phyloP scores from a whole-genome alignment of 2,797 vertebrate species.

The Bucorvus abyssinicus region DNA sequence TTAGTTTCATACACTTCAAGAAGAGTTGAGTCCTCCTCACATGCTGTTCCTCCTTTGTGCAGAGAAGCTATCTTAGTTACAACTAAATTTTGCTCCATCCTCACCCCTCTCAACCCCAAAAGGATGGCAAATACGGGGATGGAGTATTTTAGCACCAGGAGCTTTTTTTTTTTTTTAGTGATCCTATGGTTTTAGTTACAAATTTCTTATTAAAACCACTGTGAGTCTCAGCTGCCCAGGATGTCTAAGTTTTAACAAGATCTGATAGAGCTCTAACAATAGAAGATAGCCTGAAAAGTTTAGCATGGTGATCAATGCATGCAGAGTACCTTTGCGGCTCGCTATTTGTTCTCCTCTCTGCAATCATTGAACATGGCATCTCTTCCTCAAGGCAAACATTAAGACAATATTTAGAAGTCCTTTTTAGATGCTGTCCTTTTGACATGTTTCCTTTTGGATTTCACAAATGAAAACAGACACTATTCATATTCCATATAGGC shows the following conservation, averaged over 20 bases:
- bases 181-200: background rate
- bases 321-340: background rate
- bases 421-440: background rate
- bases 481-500: background rate
- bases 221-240: background rate
- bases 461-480: background rate
- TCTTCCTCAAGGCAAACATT: background rate
- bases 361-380: background rate
- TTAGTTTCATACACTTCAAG: background rate
- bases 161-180: rapidly evolving
- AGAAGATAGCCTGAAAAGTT: background rate
- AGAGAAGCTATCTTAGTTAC: background rate
- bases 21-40: background rate
- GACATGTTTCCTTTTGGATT: background rate
- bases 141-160: background rate
- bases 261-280: background rate
- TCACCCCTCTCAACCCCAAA: background rate
- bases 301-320: background rate
- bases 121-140: background rate
- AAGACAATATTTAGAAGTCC: background rate
- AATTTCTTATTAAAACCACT: background rate
- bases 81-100: background rate
- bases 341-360: background rate
- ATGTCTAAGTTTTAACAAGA: background rate
- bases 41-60: background rate